phyloP scores from a whole-genome alignment of 1,140 invertebrate genomes.

The Lanistes nyassanus region DNA sequence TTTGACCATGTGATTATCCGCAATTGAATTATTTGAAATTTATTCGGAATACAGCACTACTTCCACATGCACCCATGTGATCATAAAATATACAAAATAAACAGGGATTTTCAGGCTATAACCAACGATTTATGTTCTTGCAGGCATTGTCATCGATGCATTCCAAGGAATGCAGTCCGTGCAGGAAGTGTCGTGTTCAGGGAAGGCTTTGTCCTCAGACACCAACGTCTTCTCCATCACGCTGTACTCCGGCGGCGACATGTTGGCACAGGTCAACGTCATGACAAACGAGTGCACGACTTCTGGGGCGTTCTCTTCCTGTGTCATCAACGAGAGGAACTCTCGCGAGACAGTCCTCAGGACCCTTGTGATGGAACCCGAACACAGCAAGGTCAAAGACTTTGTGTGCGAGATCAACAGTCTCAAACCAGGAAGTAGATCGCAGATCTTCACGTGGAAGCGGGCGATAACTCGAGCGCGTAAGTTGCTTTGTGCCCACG shows the following conservation, averaged over 20 bases:
- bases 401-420: constrained; percentile 6
- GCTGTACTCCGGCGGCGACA: background rate
- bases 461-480: background rate
- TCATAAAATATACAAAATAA: too few species aligned
- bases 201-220: background rate
- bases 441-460: background rate
- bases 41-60: too few species aligned
- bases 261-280: background rate
- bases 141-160: background rate
- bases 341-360: background rate
- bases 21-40: too few species aligned
- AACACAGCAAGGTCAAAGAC: background rate
- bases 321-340: constrained; percentile 2
- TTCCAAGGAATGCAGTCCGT: constrained; percentile 17
- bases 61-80: too few species aligned
- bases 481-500: too few species aligned
- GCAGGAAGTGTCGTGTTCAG: constrained; percentile 22
- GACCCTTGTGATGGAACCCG: background rate
- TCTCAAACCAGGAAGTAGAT: background rate
- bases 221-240: background rate
- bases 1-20: too few species aligned
- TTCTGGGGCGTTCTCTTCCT: background rate
- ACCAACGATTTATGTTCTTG: too few species aligned
- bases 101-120: too few species aligned
- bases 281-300: background rate